Conservation (phyloP, 1,140 invertebrate species). For the Tetramorium parvispinum region DNA sequence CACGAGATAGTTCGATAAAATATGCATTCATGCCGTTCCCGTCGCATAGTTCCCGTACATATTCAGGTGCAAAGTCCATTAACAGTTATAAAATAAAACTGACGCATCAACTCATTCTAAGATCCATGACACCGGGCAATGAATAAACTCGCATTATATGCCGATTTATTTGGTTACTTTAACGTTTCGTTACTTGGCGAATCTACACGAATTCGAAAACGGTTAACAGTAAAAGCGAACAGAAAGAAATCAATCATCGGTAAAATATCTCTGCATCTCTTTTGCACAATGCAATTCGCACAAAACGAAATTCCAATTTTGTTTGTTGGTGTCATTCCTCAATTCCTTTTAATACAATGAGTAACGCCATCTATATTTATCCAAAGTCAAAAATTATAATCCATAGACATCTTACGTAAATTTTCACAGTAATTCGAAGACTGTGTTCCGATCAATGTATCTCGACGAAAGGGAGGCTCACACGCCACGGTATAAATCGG, state of each 20-base stretch:
- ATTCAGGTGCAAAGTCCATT: slow-evolving; percentile 5
- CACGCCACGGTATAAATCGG: not conserved
- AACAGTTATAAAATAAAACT: slow-evolving; percentile 28
- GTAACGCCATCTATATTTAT: not conserved
- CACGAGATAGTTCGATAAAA: slow-evolving; percentile 36
- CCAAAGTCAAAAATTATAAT: not conserved
- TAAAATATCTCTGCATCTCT: not conserved
- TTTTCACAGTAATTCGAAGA: not conserved
- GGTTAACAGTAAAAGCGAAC: not conserved
- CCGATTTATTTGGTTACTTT: not conserved
- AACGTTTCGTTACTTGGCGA: not conserved
- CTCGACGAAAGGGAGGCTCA: not conserved
- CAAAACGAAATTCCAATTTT: not conserved
- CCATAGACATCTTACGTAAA: not conserved
- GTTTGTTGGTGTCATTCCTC: not conserved
- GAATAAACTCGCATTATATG: not conserved
- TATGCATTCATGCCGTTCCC: not conserved
- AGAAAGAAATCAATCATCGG: not conserved
- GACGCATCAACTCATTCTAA: not conserved
- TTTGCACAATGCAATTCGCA: not conserved
- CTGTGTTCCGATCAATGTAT: not conserved
- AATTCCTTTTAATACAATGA: not conserved
- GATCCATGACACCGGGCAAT: not conserved
- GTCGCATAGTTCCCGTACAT: not conserved
- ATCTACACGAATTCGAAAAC: not conserved